phyloP scores from a whole-genome alignment of 2,113 vertebrate genomes.

The Rhinopomastus cyanomelas region DNA sequence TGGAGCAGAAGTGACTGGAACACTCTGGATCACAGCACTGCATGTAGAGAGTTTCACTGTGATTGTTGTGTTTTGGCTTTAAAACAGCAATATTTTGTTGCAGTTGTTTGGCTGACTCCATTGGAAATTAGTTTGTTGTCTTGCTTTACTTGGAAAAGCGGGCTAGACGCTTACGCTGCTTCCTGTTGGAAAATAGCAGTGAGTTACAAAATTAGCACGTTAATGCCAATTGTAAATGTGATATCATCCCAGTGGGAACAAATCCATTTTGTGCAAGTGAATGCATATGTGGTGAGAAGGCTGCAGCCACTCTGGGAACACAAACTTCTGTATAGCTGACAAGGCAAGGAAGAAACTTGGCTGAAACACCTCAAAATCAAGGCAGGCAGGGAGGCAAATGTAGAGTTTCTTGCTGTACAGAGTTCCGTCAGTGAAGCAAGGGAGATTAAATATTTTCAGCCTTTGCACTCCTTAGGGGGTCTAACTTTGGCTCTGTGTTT shows the following conservation, averaged over 20 bases:
- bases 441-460: conserved; percentile 22
- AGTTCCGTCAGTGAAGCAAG: background rate
- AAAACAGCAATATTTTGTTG: conserved; percentile 41
- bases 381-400: background rate
- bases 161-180: conserved; percentile 14
- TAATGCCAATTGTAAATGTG: conserved; percentile 48
- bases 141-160: conserved; percentile 49
- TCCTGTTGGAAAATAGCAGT: conserved; percentile 50
- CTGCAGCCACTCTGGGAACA: background rate
- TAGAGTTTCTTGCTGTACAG: background rate
- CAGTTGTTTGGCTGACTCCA: conserved; percentile 19
- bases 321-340: background rate
- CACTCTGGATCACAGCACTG: background rate
- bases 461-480: conserved; percentile 20
- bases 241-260: conserved; percentile 10
- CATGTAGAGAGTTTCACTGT: background rate
- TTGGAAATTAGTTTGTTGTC: conserved; percentile 49
- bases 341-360: background rate
- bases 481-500: background rate
- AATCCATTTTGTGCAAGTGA: background rate
- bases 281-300: background rate
- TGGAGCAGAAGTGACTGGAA: conserved; percentile 13
- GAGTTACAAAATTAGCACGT: conserved; percentile 49
- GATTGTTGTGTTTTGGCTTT: conserved; percentile 21
- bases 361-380: background rate